Evolutionary conservation across 2,113 vertebrate genomes (phyloP), one percentile per base, ranked within the genome.

Genomic region (Leptosomus discolor): DNA sequence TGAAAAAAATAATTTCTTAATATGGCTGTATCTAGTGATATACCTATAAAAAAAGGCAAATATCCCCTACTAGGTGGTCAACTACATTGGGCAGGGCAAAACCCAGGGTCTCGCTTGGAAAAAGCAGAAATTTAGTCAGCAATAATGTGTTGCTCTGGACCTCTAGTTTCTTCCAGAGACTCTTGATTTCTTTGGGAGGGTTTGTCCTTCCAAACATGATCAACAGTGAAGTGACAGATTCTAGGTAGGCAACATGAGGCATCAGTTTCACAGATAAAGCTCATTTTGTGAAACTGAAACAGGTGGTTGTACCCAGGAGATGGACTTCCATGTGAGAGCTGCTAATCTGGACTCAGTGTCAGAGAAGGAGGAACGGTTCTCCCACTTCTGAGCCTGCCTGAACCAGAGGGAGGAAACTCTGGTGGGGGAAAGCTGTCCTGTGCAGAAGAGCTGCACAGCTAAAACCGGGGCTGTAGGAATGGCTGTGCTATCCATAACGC

Each of bases 61-160:
- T 71, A 69, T 43, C 12, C 16, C 5, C 12, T 43, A 14, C 8
- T 29, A 53, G 4, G 27, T 37, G 18, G 16, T 24, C 39, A 78
- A 2, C 19, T 73, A 32, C 43, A 23, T 0, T 14, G 12, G 20
- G 27, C 12, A 45, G n/a, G 22, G 6, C 6, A 88, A 86, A 91
- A 34, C 5, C 4, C 34, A 71, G 12, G 6, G 21, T 11, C 1
- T 61, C 7, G 65, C 57, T 45, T 7, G 10, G 50, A 51, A 86
- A 85, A 80, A 70, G 11, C 11, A 67, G 54, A 24, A 61, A 67
- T 45, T 16, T 41, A 19, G 9, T 45, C 29, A 60, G 36, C 20
- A n/a, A n/a, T 14, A 0, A 0, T 54, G 6, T 68, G 88, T 92
- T 80, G 50, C 24, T 73, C 53, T 65, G 0, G 0, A 11, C 21